Evolutionary conservation across 2,888 invertebrate genomes (phyloP).

Genomic region (Andrena dorsata): DNA sequence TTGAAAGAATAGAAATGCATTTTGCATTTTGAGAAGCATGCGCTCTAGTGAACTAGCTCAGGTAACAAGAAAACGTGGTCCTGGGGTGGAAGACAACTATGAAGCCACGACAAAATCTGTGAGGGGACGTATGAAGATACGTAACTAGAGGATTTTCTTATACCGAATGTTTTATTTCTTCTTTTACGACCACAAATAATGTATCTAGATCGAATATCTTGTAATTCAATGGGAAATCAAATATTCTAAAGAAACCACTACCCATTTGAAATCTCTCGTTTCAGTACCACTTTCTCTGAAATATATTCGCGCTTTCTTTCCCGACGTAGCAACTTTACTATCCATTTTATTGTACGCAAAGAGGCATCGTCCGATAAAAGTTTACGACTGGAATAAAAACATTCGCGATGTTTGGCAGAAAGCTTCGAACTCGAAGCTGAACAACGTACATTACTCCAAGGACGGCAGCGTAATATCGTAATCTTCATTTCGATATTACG

Average conservation of each 20-base stretch:
- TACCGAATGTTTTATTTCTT: not conserved
- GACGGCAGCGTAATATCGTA: not conserved
- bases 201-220: not conserved
- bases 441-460: not conserved
- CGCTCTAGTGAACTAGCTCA: too few species aligned
- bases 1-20: too few species aligned
- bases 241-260: constrained; percentile 6
- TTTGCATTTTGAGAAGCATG: too few species aligned
- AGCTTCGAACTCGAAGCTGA: not conserved
- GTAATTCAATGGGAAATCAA: not conserved
- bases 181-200: constrained; percentile 14
- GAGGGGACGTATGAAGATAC: too few species aligned
- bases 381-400: not conserved
- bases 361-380: not conserved
- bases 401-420: not conserved
- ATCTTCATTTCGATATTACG: not conserved
- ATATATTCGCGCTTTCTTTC: not conserved
- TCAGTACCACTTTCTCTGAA: not conserved
- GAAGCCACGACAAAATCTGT: too few species aligned
- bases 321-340: not conserved
- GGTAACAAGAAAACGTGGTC: too few species aligned
- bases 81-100: too few species aligned
- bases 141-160: too few species aligned
- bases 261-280: not conserved
- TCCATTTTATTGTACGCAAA: not conserved